A percentile compares a stretch with the other conserved stretches of the same genome.
These are phyloP conservation scores for Myotis lucifugus DNA, from an alignment of 2,113 vertebrate genomes.

Conservation along the genomic window DNA sequence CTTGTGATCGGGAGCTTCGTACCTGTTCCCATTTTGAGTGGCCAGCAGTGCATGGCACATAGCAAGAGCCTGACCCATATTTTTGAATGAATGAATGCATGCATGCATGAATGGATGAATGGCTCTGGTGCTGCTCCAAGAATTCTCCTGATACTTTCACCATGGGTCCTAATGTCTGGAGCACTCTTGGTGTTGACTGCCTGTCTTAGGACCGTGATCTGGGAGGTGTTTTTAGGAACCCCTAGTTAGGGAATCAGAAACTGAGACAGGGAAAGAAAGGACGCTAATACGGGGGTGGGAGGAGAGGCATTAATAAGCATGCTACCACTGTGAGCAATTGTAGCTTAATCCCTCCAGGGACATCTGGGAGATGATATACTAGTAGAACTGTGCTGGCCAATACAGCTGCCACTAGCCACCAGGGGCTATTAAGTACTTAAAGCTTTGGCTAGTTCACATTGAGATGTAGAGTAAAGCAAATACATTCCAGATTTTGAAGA, in stretches of 20 bases:
- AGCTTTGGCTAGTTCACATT: not conserved
- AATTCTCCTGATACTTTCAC: not conserved
- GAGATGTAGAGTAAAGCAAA: not conserved
- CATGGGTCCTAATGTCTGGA: not conserved
- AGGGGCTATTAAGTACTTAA: not conserved
- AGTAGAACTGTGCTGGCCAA: not conserved
- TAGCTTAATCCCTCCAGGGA: not conserved
- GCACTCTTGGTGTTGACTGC: not conserved
- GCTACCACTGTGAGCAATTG: not conserved
- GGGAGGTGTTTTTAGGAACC: not conserved
- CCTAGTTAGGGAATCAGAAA: not conserved
- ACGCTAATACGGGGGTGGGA: not conserved
- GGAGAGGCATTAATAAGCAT: not conserved
- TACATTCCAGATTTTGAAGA: not conserved
- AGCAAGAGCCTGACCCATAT: not conserved
- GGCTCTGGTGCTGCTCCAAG: not conserved
- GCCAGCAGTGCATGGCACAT: not conserved
- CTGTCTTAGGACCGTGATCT: not conserved
- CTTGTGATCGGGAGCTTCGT: not conserved
- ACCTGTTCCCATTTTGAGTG: not conserved
- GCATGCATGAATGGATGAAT: not conserved
- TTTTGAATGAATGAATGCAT: not conserved
- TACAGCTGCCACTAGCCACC: not conserved
- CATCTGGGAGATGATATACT: not conserved
- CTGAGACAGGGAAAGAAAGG: not conserved